Base-by-base conservation (phyloP, 2,797 vertebrate species). In the Monodelphis domestica region DNA sequence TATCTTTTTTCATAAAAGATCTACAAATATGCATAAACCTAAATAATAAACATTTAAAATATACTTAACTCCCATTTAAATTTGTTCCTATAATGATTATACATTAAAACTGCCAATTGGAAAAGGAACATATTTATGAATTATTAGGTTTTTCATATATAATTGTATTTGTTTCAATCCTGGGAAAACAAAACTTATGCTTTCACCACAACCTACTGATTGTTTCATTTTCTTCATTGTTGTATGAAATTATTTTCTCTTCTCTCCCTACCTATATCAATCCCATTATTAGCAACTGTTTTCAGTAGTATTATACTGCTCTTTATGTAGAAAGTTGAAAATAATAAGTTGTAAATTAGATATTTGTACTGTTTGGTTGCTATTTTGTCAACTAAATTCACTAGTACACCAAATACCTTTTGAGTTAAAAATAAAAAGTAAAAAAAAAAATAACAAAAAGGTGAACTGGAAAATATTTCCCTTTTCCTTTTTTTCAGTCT, bases 371-470 rank as follows among this genome's bases (percentile, higher is more conserved):
- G 21, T 89, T 92, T 91, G 45, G n/a, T 1, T 45, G 38, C 21
- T 7, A 92, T 88, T 96, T 95, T 95, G 33, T 94, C 88, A 96
- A 95, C 38, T 94, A 95, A 96, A 95, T 92, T 93, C 2, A 87
- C 90, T 59, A 1, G 24, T 54, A 96, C 91, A 91, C 28, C 33
- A 93, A 94, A 56, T 70, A 95, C 59, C 94, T 93, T n/a, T 95
- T 78, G 38, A 0, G 38, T 78, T 70, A 15, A 9, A 1, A 17
- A 70, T 70, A 70, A 70, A n/a, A 70, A 88, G 87, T 0, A 12
- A 28, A 28, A 51, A 10, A 52, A 88, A 88, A 51, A 45, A 21
- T n/a, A n/a, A n/a, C 24, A 87, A 29, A 70, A 70, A 94, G 90
- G 53, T 91, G 95, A 94, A 96, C 89, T 63, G 93, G 30, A 95